A percentile compares a stretch with the other conserved stretches of the same genome.
These are phyloP conservation scores for Pseudolaguvia tuberculata DNA, from an alignment of 2,113 vertebrate genomes.

Conservation along the genomic window DNA sequence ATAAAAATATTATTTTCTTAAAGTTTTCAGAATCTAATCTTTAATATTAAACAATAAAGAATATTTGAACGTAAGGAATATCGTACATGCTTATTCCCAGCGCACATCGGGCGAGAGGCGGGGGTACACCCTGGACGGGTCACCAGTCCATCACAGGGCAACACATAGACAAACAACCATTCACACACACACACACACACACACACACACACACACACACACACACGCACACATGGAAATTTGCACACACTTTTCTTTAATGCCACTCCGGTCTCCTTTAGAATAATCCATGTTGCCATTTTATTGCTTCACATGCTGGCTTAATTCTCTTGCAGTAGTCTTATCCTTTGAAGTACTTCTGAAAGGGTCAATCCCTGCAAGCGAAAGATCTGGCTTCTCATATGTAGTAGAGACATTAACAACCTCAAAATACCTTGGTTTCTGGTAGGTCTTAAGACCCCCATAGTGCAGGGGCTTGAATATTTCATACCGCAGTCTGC, in stretches of 20 bases:
- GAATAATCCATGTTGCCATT: background rate
- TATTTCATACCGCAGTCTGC: slow-evolving; percentile 55
- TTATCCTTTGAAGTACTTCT: slow-evolving; percentile 46
- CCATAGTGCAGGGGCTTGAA: slow-evolving; percentile 49
- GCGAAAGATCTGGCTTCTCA: slow-evolving; percentile 58
- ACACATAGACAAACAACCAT: too few species aligned
- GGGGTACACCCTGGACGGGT: too few species aligned
- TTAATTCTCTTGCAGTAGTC: slow-evolving; percentile 26
- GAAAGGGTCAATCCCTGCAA: slow-evolving; percentile 53
- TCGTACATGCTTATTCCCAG: too few species aligned
- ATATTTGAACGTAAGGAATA: too few species aligned
- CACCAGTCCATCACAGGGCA: too few species aligned
- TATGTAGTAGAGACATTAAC: slow-evolving; percentile 41
- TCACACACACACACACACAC: too few species aligned
- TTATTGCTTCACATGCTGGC: background rate
- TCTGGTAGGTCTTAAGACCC: slow-evolving; percentile 50
- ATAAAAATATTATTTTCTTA: too few species aligned
- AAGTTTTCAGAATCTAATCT: too few species aligned
- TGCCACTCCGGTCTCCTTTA: background rate
- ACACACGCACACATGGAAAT: too few species aligned
- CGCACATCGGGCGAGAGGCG: too few species aligned
- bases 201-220: too few species aligned
- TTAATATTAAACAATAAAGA: too few species aligned
- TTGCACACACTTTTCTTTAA: background rate
- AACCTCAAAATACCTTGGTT: slow-evolving; percentile 58